Percentiles rank a stretch among this genome's conserved stretches.
These are phyloP conservation scores for Coleophora flavipennella DNA, from an alignment of 2,888 invertebrate genomes.

Conservation along the genomic window DNA sequence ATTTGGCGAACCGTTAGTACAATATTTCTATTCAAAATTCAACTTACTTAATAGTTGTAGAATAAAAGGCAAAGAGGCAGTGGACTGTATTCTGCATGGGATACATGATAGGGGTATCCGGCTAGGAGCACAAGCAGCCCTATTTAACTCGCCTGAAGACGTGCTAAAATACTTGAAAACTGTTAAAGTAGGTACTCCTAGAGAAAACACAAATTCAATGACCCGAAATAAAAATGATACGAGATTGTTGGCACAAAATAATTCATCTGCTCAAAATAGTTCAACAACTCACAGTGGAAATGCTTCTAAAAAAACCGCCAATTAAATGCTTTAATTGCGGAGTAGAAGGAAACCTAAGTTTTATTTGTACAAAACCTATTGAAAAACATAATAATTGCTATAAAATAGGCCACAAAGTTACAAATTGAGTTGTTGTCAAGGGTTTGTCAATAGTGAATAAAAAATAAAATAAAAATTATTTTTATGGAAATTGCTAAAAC, in stretches of 20 bases:
- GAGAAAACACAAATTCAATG: neutral
- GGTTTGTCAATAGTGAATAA: too few relatives aligned
- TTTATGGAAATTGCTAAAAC: neutral
- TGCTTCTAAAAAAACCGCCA: neutral
- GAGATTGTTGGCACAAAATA: neutral
- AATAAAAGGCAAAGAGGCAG: slow-evolving; percentile 12
- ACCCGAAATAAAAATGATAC: neutral
- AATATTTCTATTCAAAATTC: slow-evolving; percentile 12
- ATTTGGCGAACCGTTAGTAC: slow-evolving; percentile 1
- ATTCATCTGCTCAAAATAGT: neutral
- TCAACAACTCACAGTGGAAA: too few relatives aligned
- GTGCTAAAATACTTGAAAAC: neutral
- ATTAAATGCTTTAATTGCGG: slow-evolving; percentile 8
- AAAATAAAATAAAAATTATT: too few relatives aligned
- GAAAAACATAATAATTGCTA: slow-evolving; percentile 1
- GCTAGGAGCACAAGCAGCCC: neutral
- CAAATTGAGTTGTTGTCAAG: too few relatives aligned
- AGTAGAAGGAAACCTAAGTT: slow-evolving; percentile 6
- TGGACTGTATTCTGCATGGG: slow-evolving; percentile 1
- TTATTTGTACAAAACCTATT: slow-evolving; percentile 3
- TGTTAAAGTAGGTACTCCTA: neutral
- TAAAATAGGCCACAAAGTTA: neutral
- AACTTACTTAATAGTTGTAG: slow-evolving; percentile 14
- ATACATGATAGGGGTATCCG: neutral
- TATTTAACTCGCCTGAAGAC: neutral